Evolutionary conservation across 2,113 vertebrate species (phyloP).

Genomic region (Tragelaphus scriptus): DNA sequence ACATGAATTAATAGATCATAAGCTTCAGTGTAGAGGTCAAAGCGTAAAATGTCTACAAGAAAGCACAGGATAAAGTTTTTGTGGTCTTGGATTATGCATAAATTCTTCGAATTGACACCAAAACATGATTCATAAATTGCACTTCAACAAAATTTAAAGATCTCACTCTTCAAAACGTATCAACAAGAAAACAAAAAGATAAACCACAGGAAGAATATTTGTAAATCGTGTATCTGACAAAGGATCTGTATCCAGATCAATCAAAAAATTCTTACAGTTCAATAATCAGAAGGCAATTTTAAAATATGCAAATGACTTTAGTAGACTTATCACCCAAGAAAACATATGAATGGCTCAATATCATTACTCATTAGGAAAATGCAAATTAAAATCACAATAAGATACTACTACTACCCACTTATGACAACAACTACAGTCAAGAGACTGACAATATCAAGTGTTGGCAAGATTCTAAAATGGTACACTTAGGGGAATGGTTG

Average conservation of each 20-base stretch:
- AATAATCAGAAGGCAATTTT: constrained; percentile 24
- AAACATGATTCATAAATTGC: not conserved
- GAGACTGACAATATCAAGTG: not conserved
- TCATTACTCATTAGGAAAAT: not conserved
- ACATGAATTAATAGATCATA: not conserved
- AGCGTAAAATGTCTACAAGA: not conserved
- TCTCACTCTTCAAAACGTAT: not conserved
- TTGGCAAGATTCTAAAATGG: not conserved
- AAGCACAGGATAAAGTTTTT: not conserved
- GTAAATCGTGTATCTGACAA: not conserved
- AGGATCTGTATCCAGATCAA: not conserved
- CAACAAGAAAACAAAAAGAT: not conserved
- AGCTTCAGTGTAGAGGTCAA: not conserved
- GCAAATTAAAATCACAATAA: not conserved
- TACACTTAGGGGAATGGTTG: not conserved
- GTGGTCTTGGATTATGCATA: not conserved
- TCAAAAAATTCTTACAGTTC: not conserved
- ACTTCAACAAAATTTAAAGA: not conserved
- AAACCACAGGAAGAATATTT: constrained; percentile 10
- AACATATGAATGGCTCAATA: not conserved
- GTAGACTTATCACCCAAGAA: not conserved
- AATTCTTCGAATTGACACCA: not conserved
- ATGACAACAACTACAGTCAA: not conserved
- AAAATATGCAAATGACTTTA: not conserved
- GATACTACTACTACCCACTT: not conserved